phyloP scores from a whole-genome alignment of 1,140 invertebrate species.

The Lepidostoma basale region DNA sequence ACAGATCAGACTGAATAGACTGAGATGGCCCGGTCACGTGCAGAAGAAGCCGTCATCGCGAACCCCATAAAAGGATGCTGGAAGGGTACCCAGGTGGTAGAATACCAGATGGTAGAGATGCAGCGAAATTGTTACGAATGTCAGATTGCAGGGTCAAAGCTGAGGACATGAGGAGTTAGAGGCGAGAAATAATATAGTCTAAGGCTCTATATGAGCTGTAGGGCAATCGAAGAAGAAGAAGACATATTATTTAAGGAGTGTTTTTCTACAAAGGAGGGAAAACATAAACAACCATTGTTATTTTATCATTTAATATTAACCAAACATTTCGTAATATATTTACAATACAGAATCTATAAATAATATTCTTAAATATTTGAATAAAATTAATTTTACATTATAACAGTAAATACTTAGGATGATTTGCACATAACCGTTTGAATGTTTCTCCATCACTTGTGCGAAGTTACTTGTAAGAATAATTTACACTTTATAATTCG shows the following conservation, averaged over 20 bases:
- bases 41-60: too few relatives aligned
- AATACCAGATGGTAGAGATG: too few relatives aligned
- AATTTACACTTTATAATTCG: slow-evolving; percentile 3
- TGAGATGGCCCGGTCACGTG: too few relatives aligned
- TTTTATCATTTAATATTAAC: slow-evolving; percentile 14
- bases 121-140: background rate
- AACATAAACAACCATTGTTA: background rate
- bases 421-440: background rate
- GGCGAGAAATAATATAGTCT: background rate
- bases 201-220: background rate
- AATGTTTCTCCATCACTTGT: slow-evolving; percentile 1
- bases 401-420: slow-evolving; percentile 4
- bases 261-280: background rate
- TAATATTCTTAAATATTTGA: slow-evolving; percentile 5
- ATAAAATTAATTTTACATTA: slow-evolving; percentile 20
- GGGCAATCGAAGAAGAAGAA: background rate
- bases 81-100: too few relatives aligned
- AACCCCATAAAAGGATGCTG: too few relatives aligned
- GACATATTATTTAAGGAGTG: background rate
- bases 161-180: background rate
- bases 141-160: background rate
- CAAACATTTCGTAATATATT: slow-evolving; percentile 13
- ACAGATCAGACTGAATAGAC: too few relatives aligned
- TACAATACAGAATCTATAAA: background rate
- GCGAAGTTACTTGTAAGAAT: background rate